Evolutionary conservation across 2,888 invertebrate genomes (phyloP).

Genomic region (Hyposoter dolosus): DNA sequence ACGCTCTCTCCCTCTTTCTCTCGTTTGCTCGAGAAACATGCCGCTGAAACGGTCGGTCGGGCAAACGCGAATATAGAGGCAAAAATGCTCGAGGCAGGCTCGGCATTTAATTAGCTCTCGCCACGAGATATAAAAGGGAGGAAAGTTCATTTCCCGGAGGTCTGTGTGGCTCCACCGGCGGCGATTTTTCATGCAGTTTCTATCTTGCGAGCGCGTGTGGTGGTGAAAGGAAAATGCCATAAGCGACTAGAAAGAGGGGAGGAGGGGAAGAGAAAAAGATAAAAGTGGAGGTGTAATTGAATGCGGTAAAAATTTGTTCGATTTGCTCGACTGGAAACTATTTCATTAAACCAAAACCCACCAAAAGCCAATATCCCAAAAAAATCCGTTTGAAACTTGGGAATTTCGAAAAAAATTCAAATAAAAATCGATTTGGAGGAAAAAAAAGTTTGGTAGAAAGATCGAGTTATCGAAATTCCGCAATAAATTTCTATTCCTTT

Average conservation of each 20-base stretch:
- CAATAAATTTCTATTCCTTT: no score
- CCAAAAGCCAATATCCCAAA: not conserved
- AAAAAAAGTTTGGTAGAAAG: not conserved
- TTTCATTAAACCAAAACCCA: not conserved
- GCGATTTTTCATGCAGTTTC: constrained; percentile 64
- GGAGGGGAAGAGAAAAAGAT: not conserved
- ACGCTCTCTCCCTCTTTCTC: not conserved
- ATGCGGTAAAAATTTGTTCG: constrained; percentile 48
- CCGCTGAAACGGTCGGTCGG: constrained; percentile 44
- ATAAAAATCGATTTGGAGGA: not conserved
- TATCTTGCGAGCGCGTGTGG: constrained; percentile 4
- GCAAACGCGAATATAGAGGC: constrained; percentile 44
- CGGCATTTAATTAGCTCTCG: constrained; percentile 69
- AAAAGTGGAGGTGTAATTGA: constrained; percentile 26
- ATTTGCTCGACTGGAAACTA: constrained; percentile 32
- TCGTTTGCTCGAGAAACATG: constrained; percentile 48
- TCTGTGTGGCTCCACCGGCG: constrained; percentile 45
- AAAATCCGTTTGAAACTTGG: not conserved
- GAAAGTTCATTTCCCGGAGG: constrained; percentile 68
- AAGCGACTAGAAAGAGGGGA: constrained; percentile 1
- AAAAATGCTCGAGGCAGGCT: constrained; percentile 54
- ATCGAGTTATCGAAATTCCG: not conserved
- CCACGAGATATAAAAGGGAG: constrained; percentile 66
- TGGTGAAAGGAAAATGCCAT: constrained; percentile 56
- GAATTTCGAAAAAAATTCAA: not conserved